Conservation (phyloP, 92 coral and sea anemone genomes). For the Isaurus tuberculatus region DNA sequence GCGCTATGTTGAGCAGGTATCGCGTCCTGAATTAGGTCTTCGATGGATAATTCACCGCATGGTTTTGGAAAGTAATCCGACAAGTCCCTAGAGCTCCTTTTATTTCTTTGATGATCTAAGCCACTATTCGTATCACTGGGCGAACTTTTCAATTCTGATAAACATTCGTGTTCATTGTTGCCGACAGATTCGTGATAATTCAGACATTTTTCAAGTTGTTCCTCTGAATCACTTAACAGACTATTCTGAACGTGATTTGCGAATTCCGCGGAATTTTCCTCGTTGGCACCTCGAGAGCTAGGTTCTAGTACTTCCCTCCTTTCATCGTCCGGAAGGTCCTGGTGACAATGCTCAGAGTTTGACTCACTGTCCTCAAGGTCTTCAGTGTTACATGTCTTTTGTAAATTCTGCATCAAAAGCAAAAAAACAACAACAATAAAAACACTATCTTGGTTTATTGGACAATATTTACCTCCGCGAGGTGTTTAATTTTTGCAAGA, state of each 20-base stretch:
- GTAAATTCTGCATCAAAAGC: slow-evolving; percentile 7
- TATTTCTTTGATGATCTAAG: slow-evolving; percentile 14
- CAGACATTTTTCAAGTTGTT: slow-evolving; percentile 3
- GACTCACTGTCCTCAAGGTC: not conserved
- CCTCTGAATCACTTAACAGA: not conserved
- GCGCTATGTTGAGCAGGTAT: slow-evolving; percentile 49
- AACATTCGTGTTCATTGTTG: not conserved
- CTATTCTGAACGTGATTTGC: slow-evolving; percentile 2
- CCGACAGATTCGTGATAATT: not conserved
- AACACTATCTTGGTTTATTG: too few species aligned
- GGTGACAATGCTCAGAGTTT: not conserved
- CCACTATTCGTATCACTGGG: not conserved
- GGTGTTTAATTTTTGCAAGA: too few species aligned
- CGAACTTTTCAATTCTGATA: not conserved
- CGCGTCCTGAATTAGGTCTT: slow-evolving; percentile 76
- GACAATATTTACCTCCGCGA: too few species aligned
- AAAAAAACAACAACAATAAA: too few species aligned
- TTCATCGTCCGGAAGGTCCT: not conserved
- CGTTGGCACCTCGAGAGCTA: not conserved
- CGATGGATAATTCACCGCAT: slow-evolving; percentile 67
- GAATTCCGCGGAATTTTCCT: not conserved
- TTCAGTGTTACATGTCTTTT: not conserved
- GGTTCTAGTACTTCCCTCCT: not conserved
- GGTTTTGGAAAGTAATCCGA: slow-evolving; percentile 63
- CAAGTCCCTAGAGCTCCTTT: slow-evolving; percentile 32